Evolutionary conservation across 2,888 invertebrate species (phyloP), one percentile per base, ranked within the genome.

Genomic region (Agriotes lineatus): DNA sequence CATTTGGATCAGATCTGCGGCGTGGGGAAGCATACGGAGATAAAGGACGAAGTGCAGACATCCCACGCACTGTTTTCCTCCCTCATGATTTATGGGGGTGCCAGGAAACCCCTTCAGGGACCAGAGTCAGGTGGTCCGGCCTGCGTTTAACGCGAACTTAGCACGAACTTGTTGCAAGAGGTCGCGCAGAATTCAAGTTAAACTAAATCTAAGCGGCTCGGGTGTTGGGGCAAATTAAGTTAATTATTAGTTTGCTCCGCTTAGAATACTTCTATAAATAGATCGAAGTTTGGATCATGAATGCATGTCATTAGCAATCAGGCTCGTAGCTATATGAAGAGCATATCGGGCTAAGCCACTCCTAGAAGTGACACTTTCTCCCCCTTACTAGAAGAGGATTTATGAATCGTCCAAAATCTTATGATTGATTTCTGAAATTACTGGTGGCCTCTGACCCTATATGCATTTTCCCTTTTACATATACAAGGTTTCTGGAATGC

Each of bases 11-110:
- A n/a, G 33, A 25, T 22, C 33, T 19, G 14, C 37, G 57, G 22
- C 5, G 20, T 52, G 48, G 18, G 33, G 48, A 44, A 64, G 35
- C 57, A 64, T 57, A 64, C 48, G 48, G 37, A 57, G 64, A 64
- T 58, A 58, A 58, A 58, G 18, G 52, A 16, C 33, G 33, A 12
- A 52, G 52, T 18, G 30, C 16, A 48, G 48, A 48, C 22, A 48
- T 20, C 48, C 20, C 52, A 44, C 42, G 63, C 22, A 39, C 56
- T 33, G 44, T 25, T 56, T 63, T 64, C 18, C 45, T 42, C 64
- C 64, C 57, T 33, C 16, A 58, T 64, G 64, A 64, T 64, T 57
- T 64, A 64, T 37, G 58, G 12, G 30, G 19, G 45, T 45, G 19
- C 33, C 16, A 25, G 20, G 14, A 33, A 30, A 42, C 42, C 44